phyloP scores from a whole-genome alignment of 2,113 vertebrate species.

The Parotia lawesii region DNA sequence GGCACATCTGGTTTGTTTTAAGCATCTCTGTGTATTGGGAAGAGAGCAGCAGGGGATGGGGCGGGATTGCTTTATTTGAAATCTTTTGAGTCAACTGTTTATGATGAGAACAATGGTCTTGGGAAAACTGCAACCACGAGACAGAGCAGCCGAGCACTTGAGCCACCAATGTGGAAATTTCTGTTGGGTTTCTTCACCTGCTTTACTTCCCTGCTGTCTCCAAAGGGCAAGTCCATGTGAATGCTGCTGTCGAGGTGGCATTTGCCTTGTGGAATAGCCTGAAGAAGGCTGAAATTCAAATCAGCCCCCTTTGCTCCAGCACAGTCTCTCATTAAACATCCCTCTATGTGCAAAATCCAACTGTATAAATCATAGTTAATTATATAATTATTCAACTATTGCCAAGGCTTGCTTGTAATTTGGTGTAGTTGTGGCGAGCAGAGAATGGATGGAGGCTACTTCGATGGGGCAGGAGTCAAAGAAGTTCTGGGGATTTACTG shows the following conservation, averaged over 20 bases:
- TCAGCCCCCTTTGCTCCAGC: background rate
- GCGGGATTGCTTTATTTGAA: conserved; percentile 21
- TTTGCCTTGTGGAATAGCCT: background rate
- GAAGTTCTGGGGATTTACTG: background rate
- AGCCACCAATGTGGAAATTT: conserved; percentile 33
- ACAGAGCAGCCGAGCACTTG: background rate
- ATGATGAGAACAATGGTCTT: conserved; percentile 52
- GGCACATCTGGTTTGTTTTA: conserved; percentile 71
- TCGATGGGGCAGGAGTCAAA: background rate
- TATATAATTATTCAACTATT: background rate
- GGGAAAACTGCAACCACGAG: conserved; percentile 50
- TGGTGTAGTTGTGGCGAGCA: background rate
- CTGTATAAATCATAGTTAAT: background rate
- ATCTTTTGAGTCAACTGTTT: conserved; percentile 41
- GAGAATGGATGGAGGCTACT: background rate
- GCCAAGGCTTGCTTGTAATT: background rate
- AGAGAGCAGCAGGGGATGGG: conserved; percentile 48
- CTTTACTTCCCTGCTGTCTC: background rate
- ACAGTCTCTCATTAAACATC: background rate
- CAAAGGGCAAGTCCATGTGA: background rate
- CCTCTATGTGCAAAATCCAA: background rate
- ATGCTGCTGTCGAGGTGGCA: background rate
- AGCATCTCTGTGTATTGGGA: conserved; percentile 22
- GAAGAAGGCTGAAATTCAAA: background rate
- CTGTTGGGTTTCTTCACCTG: background rate